phyloP scores from a whole-genome alignment of 2,113 vertebrate genomes.

The Vimba vimba region DNA sequence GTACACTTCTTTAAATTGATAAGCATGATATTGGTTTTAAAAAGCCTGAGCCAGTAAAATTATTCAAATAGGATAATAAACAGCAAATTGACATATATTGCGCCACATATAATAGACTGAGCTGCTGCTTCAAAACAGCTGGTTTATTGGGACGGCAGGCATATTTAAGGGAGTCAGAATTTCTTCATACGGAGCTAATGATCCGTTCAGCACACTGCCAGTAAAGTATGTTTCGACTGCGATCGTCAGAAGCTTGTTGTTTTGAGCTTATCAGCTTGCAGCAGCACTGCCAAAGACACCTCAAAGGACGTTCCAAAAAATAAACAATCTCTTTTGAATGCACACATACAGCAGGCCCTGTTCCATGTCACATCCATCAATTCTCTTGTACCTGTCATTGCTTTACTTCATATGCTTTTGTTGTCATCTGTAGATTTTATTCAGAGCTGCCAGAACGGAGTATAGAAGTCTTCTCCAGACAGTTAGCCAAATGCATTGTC shows the following conservation, averaged over 20 bases:
- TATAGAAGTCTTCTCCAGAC: constrained; percentile 16
- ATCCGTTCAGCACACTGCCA: constrained; percentile 46
- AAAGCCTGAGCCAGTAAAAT: neutral
- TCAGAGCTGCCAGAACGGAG: constrained; percentile 28
- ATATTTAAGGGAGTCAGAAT: constrained; percentile 35
- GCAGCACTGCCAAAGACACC: constrained; percentile 20
- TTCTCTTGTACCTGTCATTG: constrained; percentile 52
- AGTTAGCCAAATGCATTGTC: constrained; percentile 42
- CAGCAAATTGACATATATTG: constrained; percentile 4
- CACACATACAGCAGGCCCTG: neutral
- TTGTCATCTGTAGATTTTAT: constrained; percentile 45
- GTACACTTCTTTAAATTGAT: neutral
- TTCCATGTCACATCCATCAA: constrained; percentile 52
- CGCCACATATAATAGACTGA: neutral
- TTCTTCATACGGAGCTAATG: constrained; percentile 44
- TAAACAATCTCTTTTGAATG: constrained; percentile 48
- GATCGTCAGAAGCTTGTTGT: constrained; percentile 18
- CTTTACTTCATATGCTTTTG: constrained; percentile 29
- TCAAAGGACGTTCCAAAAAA: constrained; percentile 35
- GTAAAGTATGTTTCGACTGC: constrained; percentile 22
- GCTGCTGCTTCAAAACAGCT: neutral
- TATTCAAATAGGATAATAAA: neutral
- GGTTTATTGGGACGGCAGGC: constrained; percentile 31
- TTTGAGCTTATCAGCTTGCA: constrained; percentile 45
- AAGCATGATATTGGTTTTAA: neutral